Evolutionary conservation across 1,140 invertebrate genomes (phyloP).

Genomic region (Hypothenemus hampei): DNA sequence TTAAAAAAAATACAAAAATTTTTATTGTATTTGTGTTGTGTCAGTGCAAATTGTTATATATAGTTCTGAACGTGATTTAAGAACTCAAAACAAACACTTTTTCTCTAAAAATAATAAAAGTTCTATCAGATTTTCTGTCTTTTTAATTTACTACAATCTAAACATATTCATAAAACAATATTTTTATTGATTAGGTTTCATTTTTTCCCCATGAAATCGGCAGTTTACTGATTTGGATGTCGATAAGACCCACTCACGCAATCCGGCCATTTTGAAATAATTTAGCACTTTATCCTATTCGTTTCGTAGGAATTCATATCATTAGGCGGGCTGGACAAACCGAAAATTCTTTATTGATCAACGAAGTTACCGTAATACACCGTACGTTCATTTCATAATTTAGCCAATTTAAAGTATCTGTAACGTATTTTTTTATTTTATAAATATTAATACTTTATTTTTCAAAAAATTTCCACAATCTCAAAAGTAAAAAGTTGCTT

Average conservation of each 20-base stretch:
- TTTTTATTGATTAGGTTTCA: not conserved
- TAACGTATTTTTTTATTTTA: not conserved
- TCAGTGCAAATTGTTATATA: not conserved
- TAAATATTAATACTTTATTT: not conserved
- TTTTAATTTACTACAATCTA: not conserved
- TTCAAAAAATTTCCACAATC: not conserved
- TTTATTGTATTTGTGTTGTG: no score
- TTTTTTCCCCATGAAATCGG: not conserved
- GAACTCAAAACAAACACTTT: not conserved
- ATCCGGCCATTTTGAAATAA: conserved; percentile 6
- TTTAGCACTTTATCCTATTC: not conserved
- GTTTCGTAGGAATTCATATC: not conserved
- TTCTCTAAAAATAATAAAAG: not conserved
- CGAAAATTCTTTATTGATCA: not conserved
- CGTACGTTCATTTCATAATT: not conserved
- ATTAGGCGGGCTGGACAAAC: not conserved
- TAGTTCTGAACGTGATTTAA: not conserved
- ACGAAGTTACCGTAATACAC: not conserved
- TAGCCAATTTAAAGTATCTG: not conserved
- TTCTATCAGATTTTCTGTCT: not conserved
- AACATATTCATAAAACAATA: not conserved
- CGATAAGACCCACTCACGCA: not conserved
- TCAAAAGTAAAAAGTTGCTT: no score
- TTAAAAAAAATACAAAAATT: no score
- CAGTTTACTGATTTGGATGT: not conserved